phyloP scores from a whole-genome alignment of 2,113 vertebrate species.

The Sander vitreus region DNA sequence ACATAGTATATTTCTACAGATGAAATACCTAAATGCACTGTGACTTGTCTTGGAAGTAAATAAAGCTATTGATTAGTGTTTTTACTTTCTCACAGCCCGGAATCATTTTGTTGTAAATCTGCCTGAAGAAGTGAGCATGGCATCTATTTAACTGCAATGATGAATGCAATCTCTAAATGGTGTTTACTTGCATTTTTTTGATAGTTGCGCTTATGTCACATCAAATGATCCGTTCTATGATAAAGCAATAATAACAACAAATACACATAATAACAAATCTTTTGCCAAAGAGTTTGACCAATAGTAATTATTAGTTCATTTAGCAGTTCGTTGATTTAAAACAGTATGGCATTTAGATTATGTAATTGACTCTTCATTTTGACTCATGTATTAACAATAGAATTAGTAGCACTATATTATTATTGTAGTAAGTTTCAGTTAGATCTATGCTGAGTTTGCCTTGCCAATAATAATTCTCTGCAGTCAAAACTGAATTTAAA shows the following conservation, averaged over 20 bases:
- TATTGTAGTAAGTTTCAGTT: background rate
- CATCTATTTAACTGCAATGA: slow-evolving; percentile 4
- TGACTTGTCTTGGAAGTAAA: slow-evolving; percentile 18
- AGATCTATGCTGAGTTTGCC: slow-evolving; percentile 25
- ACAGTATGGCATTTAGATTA: background rate
- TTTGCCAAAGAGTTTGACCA: background rate
- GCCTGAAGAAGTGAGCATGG: background rate
- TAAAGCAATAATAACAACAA: background rate
- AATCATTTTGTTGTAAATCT: background rate
- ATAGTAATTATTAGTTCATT: background rate
- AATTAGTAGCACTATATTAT: slow-evolving; percentile 1
- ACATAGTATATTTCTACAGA: slow-evolving; percentile 1
- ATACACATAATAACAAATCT: background rate
- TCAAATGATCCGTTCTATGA: slow-evolving; percentile 8
- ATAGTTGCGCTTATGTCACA: slow-evolving; percentile 13
- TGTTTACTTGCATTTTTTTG: background rate
- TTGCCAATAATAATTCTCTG: slow-evolving; percentile 29
- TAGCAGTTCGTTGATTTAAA: slow-evolving; percentile 5
- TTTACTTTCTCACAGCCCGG: background rate
- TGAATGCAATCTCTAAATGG: background rate
- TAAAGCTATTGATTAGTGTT: slow-evolving; percentile 22
- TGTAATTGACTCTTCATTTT: slow-evolving; percentile 1
- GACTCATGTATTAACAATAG: slow-evolving; percentile 1
- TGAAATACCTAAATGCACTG: slow-evolving; percentile 4
- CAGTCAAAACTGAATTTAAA: slow-evolving; percentile 56